Percentiles rank a stretch among this genome's conserved stretches.
phyloP scores from a whole-genome alignment of 2,113 vertebrate genomes.

The Urocitellus parryii region DNA sequence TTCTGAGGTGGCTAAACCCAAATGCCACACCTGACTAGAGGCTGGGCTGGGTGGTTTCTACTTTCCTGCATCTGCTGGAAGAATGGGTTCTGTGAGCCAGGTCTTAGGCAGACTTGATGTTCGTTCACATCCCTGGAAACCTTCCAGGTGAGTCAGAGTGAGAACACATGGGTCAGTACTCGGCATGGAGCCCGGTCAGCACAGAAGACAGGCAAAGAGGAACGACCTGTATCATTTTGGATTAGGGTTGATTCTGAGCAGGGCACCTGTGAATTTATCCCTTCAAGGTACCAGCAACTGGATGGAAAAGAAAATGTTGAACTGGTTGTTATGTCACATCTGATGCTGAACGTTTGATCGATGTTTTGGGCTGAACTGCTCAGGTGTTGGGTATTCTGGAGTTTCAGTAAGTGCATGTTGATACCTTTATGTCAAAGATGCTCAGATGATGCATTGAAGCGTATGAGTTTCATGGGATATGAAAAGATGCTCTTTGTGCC shows the following conservation, averaged over 20 bases:
- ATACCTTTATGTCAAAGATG: neutral
- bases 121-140: neutral
- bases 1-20: too few relatives aligned
- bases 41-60: neutral
- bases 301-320: neutral
- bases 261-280: neutral
- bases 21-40: neutral
- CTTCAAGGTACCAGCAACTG: neutral
- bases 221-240: neutral
- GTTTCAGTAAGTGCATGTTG: neutral
- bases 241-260: neutral
- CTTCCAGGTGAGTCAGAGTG: neutral
- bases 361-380: neutral
- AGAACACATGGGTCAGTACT: neutral
- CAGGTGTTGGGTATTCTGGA: neutral
- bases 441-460: neutral
- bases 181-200: too few relatives aligned
- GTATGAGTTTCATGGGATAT: neutral
- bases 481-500: neutral
- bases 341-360: neutral
- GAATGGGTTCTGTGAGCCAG: neutral
- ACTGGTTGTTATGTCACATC: neutral
- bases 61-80: neutral
- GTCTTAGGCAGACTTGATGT: neutral
- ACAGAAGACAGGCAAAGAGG: neutral